These are phyloP conservation scores for Drosophila borealis DNA, from an alignment of 2,888 invertebrate genomes.

Conservation along the genomic window DNA sequence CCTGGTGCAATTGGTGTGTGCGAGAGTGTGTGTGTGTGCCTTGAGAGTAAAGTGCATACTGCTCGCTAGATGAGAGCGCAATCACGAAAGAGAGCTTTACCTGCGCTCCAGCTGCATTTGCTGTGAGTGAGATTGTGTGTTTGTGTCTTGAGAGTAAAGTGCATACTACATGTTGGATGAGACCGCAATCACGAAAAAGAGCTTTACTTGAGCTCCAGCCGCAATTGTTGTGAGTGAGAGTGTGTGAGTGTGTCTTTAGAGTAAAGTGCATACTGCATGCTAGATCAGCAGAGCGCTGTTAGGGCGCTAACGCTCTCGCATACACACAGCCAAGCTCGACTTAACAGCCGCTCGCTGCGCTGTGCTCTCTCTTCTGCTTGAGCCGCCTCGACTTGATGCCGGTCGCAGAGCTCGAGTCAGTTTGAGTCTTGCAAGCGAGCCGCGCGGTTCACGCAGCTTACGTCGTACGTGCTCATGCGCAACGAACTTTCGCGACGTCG, in stretches of 20 bases:
- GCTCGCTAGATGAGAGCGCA: slow-evolving; percentile 36
- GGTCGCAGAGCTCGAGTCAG: slow-evolving; percentile 40
- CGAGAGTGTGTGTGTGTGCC: too few relatives aligned
- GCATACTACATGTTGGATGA: slow-evolving; percentile 36
- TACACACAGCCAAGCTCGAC: slow-evolving; percentile 11
- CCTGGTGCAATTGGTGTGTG: too few relatives aligned
- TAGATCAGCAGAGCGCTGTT: slow-evolving; percentile 19
- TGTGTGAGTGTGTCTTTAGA: too few relatives aligned
- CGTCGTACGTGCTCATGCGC: slow-evolving; percentile 48
- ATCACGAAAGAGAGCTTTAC: too few relatives aligned
- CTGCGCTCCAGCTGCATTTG: too few relatives aligned
- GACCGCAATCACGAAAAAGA: neutral
- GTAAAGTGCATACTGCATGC: slow-evolving; percentile 32
- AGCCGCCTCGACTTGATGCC: slow-evolving; percentile 29
- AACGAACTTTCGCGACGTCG: slow-evolving; percentile 42
- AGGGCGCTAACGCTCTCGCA: neutral
- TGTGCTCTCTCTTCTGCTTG: slow-evolving; percentile 11
- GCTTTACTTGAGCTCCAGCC: too few relatives aligned
- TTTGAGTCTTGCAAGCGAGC: slow-evolving; percentile 49
- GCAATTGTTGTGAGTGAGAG: too few relatives aligned
- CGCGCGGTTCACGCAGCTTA: slow-evolving; percentile 50
- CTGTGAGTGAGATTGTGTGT: too few relatives aligned
- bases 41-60: neutral
- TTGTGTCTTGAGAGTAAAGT: neutral
- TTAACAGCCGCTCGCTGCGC: slow-evolving; percentile 3